A percentile compares a stretch with the other conserved stretches of the same genome.
Evolutionary conservation across 2,797 vertebrate species (phyloP).

Genomic region (Anguilla pacifica): DNA sequence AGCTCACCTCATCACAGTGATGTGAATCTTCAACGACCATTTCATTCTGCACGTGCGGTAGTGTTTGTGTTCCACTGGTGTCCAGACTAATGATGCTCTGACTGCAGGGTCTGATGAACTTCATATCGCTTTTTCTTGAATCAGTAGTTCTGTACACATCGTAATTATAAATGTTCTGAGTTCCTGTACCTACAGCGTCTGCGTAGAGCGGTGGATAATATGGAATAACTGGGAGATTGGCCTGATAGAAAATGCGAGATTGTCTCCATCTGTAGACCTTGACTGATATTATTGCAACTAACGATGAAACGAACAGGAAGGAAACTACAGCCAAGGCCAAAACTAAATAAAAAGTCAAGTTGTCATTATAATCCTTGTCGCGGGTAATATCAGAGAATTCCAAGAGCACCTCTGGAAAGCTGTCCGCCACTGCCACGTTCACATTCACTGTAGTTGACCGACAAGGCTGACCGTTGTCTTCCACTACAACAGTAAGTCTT

Average conservation of each 20-base stretch:
- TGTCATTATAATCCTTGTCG: constrained; percentile 56
- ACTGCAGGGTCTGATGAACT: neutral
- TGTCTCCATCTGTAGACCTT: constrained; percentile 52
- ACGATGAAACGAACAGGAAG: constrained; percentile 49
- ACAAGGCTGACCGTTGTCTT: too few relatives aligned
- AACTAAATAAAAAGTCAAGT: constrained; percentile 58
- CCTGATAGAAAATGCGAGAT: constrained; percentile 46
- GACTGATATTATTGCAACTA: constrained; percentile 50
- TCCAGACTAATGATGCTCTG: neutral
- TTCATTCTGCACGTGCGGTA: neutral
- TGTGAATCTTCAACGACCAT: neutral
- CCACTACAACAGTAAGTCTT: constrained; percentile 65
- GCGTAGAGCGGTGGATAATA: constrained; percentile 57
- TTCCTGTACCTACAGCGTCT: constrained; percentile 46
- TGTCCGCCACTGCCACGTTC: constrained; percentile 65
- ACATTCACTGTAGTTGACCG: constrained; percentile 28
- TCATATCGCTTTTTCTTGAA: constrained; percentile 36
- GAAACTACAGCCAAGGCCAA: constrained; percentile 68
- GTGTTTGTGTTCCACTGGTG: neutral
- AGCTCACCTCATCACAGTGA: constrained; percentile 39
- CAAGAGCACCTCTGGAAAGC: constrained; percentile 66
- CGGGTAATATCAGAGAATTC: constrained; percentile 56
- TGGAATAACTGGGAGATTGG: constrained; percentile 54
- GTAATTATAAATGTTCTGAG: constrained; percentile 23
- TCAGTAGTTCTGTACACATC: constrained; percentile 46